phyloP scores from a whole-genome alignment of 2,113 vertebrate species.

The Myiopsitta monachus region DNA sequence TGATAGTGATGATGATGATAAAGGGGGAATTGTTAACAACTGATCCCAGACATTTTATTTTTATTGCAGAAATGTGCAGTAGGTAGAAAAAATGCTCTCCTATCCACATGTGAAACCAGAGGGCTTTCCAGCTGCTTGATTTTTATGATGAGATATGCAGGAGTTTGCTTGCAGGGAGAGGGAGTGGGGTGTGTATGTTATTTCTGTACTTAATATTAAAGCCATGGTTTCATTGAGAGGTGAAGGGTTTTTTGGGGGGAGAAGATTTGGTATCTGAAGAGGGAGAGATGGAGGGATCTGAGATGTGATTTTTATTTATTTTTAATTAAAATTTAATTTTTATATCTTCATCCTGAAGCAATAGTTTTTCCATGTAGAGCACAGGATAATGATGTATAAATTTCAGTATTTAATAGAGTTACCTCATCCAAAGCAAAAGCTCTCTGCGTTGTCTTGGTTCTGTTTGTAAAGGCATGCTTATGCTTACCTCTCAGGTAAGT shows the following conservation, averaged over 20 bases:
- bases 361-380: not conserved
- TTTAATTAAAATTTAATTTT: not conserved
- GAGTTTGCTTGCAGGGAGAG: not conserved
- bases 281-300: not conserved
- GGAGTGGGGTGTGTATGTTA: not conserved
- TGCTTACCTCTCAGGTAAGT: not conserved
- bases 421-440: not conserved
- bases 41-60: not conserved
- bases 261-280: not conserved
- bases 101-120: not conserved
- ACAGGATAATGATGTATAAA: not conserved
- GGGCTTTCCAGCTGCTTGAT: not conserved
- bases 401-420: not conserved
- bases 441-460: not conserved
- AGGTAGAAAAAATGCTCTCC: not conserved
- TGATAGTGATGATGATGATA: no score
- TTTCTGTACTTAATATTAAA: not conserved
- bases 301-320: not conserved
- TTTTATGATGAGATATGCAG: not conserved
- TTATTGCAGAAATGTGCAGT: not conserved
- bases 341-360: not conserved
- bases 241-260: not conserved
- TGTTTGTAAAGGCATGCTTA: not conserved
- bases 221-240: not conserved
- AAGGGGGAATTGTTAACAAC: not conserved